Base-by-base conservation (phyloP, 2,888 invertebrate genomes). In the Eilema griseolum region DNA sequence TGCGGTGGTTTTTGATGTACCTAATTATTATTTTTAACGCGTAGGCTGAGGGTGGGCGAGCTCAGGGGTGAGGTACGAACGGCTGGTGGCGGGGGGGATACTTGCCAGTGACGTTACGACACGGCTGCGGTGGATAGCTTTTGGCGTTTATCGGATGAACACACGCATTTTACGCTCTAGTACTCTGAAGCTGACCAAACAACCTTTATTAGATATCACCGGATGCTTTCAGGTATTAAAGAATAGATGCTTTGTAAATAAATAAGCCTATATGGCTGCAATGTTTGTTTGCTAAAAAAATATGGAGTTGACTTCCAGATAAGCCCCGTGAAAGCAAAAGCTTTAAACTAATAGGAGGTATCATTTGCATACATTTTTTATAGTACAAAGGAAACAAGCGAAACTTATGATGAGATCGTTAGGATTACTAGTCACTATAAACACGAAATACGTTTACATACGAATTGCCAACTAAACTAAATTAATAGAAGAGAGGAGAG, bases 91-190 rank as follows among this genome's bases (percentile, higher is more conserved):
- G 20, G 63, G 56, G 70, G 68, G 66, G 66, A 61, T 75, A 72
- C 76, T 71, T 76, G 75, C 31, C 66, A 60, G 77, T 78, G 79
- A 81, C 75, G 76, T 75, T 81, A 78, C 78, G 82, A 73, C 79
- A 78, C 37, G 52, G 78, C 69, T 76, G 78, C 78, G 79, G 78
- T 71, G 80, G 76, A 81, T 85, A 81, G 81, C 86, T 88, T 86
- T 85, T 85, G 86, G 78, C 78, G 83, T 87, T 84, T 86, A 82
- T 84, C 84, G 83, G 81, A 75, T 84, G 85, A 85, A 76, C 78
- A 83, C 87, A 83, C 86, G 81, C 85, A 84, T 85, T 85, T 86
- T 75, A 86, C 84, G 80, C 81, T 77, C 78, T 76, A 77, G 75
- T 80, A 84, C 85, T 75, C 75, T 37, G 71, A 71, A 73, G 72